Evolutionary conservation across 2,888 invertebrate genomes (phyloP).

Genomic region (Meteorus cinctellus): DNA sequence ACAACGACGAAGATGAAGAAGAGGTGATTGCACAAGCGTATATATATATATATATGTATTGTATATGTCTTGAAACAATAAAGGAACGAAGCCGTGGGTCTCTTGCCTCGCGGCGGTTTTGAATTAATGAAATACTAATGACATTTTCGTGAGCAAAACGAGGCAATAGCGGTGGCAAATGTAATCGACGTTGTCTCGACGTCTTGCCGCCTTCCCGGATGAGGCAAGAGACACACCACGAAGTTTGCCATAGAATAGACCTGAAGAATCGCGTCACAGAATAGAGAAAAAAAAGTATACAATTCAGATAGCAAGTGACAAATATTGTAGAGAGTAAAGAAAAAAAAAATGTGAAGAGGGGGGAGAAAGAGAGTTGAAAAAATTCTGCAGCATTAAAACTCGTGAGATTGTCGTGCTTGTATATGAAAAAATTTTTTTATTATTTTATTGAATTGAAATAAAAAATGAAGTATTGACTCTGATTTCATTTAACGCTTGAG

Average conservation of each 20-base stretch:
- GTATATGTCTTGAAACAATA: slow-evolving; percentile 26
- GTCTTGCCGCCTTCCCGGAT: slow-evolving; percentile 52
- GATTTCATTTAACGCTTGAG: not conserved
- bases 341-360: not conserved
- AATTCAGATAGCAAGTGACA: slow-evolving; percentile 17
- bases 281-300: slow-evolving; percentile 26
- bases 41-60: slow-evolving; percentile 11
- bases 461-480: not conserved
- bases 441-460: not conserved
- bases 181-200: slow-evolving; percentile 58
- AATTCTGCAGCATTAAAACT: not conserved
- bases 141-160: slow-evolving; percentile 70
- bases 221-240: slow-evolving; percentile 55
- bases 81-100: slow-evolving; percentile 31
- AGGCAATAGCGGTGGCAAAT: slow-evolving; percentile 62
- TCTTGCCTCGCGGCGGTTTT: slow-evolving; percentile 60
- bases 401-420: not conserved
- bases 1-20: not conserved
- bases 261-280: slow-evolving; percentile 23
- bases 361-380: not conserved
- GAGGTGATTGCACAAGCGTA: slow-evolving; percentile 41
- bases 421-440: not conserved
- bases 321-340: slow-evolving; percentile 10
- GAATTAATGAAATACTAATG: slow-evolving; percentile 69
- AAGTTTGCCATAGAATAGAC: slow-evolving; percentile 21